Percentiles rank a stretch among this genome's conserved stretches.
These are phyloP conservation scores for Chunga burmeisteri DNA, from an alignment of 2,113 vertebrate genomes.

Conservation along the genomic window DNA sequence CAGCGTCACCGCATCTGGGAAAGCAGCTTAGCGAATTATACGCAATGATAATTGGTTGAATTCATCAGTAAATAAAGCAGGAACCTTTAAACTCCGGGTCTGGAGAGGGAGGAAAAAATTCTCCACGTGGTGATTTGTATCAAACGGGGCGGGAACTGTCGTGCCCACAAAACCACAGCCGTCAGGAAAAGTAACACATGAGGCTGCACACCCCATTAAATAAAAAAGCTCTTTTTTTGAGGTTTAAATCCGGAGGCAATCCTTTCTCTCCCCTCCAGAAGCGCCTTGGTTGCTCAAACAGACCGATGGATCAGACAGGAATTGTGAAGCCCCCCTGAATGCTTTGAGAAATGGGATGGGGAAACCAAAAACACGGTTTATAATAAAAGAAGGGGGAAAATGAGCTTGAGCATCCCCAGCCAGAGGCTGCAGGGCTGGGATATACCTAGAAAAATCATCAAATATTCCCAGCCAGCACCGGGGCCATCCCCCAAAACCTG, in stretches of 20 bases:
- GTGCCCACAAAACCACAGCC: neutral
- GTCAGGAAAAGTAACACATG: neutral
- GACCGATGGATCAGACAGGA: neutral
- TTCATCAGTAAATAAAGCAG: slow-evolving; percentile 32
- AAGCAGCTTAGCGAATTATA: slow-evolving; percentile 3
- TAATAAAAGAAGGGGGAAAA: neutral
- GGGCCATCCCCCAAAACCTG: neutral
- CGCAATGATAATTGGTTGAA: neutral
- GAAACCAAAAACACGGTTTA: neutral
- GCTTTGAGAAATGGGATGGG: neutral
- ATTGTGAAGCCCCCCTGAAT: neutral
- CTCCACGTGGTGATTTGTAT: neutral
- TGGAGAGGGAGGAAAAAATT: neutral
- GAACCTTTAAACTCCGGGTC: neutral
- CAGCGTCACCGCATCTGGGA: neutral
- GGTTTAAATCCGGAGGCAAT: neutral
- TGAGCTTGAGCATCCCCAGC: neutral
- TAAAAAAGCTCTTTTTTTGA: neutral
- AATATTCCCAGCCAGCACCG: neutral
- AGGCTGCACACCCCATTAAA: neutral
- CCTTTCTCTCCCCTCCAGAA: neutral
- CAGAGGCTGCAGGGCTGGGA: neutral
- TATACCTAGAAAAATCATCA: neutral
- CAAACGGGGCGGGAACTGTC: accelerated
- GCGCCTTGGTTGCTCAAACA: neutral